A percentile compares a stretch with the other conserved stretches of the same genome.
Conservation (phyloP, 2,797 vertebrate genomes). For the Labroides dimidiatus region DNA sequence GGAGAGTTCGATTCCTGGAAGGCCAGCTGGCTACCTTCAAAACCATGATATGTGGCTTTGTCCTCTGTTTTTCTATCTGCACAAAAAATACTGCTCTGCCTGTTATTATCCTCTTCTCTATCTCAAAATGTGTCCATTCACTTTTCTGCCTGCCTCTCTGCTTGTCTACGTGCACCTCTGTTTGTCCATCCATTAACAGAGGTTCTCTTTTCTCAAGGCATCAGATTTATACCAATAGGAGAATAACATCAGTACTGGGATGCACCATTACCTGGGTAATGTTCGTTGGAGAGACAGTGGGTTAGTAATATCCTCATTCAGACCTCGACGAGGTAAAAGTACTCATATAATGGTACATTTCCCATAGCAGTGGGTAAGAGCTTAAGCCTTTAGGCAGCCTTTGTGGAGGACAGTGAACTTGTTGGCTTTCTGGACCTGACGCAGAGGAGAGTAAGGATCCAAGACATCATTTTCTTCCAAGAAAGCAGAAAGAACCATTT, state of each 20-base stretch:
- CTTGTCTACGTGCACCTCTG: constrained; percentile 19
- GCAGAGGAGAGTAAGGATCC: not conserved
- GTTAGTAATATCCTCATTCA: constrained; percentile 24
- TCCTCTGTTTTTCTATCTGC: constrained; percentile 4
- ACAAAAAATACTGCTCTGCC: constrained; percentile 42
- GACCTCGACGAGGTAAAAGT: constrained; percentile 21
- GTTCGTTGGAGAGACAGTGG: constrained; percentile 42
- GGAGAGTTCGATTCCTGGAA: constrained; percentile 28
- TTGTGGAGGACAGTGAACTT: not conserved
- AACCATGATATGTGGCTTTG: constrained; percentile 28
- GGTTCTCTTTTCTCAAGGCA: constrained; percentile 34
- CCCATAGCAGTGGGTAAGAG: constrained; percentile 24
- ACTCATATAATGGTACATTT: constrained; percentile 45
- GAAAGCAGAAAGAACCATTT: not conserved
- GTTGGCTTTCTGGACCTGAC: constrained; percentile 1
- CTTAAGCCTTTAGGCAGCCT: constrained; percentile 32
- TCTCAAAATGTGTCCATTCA: constrained; percentile 30
- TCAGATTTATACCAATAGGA: constrained; percentile 36
- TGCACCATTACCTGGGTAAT: constrained; percentile 64
- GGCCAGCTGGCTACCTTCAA: constrained; percentile 27
- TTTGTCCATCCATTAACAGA: constrained; percentile 40
- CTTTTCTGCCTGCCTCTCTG: constrained; percentile 33
- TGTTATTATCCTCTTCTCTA: constrained; percentile 29
- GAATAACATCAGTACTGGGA: constrained; percentile 35
- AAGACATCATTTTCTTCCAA: not conserved